Evolutionary conservation across 2,113 vertebrate genomes (phyloP).

Genomic region (Uria aalge): DNA sequence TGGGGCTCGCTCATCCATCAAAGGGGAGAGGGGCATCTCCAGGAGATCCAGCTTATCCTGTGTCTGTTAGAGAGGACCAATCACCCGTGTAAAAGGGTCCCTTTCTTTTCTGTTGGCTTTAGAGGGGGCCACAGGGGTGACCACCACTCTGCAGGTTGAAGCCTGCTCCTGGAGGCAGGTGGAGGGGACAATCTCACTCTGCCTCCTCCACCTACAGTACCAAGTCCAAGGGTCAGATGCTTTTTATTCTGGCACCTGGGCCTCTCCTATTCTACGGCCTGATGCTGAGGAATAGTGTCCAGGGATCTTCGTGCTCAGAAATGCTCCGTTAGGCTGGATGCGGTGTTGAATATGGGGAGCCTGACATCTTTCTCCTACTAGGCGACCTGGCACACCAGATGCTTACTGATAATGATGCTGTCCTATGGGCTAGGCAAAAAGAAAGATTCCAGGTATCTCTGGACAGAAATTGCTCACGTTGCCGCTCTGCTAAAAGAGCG

Average conservation of each 20-base stretch:
- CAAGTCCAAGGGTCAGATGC: not conserved
- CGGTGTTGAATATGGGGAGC: not conserved
- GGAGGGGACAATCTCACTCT: not conserved
- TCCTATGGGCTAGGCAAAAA: not conserved
- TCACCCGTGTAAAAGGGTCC: too few relatives aligned
- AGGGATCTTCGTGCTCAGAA: not conserved
- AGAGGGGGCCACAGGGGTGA: not conserved
- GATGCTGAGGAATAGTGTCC: not conserved
- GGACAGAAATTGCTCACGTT: not conserved
- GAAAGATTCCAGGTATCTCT: not conserved
- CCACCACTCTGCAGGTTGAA: accelerated
- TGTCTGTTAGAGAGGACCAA: not conserved
- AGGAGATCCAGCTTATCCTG: not conserved
- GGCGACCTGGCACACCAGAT: not conserved
- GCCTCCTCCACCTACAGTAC: not conserved
- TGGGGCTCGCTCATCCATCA: not conserved
- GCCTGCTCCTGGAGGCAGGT: not conserved
- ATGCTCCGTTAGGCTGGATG: not conserved
- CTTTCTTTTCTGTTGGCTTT: not conserved
- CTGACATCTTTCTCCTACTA: not conserved
- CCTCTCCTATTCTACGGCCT: not conserved
- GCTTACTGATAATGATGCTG: not conserved
- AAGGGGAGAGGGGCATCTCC: not conserved
- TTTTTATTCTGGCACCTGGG: not conserved
- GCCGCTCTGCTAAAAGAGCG: not conserved